Base-by-base conservation (phyloP, 1,140 invertebrate species). In the Drosophila neocordata region DNA sequence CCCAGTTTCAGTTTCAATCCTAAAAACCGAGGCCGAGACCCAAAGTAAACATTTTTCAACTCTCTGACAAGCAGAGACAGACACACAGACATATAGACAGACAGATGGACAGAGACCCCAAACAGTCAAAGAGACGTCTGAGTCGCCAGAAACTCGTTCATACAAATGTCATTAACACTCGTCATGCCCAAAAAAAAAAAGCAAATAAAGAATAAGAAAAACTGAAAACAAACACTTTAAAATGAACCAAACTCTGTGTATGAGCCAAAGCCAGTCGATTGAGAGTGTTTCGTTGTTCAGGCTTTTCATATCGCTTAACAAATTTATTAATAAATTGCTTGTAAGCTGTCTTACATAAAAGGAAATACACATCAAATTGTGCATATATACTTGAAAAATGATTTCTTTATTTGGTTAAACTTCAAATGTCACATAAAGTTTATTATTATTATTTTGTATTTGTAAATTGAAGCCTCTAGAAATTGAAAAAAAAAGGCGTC, bases 101-200 rank as follows among this genome's bases (percentile, higher is more conserved):
- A 66, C 66, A 38, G 24, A 24, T 4, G 77, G 77, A 24, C 24
- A 24, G 24, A 24, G 24, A 24, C 70, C 70, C 75, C 78, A 59
- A 48, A 15, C 77, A 79, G 70, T 57, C 41, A 55, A 24, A 68
- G 60, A 34, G 41, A 37, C 22, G 57, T 67, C 63, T 37, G n/a
- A 60, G 51, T 60, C 20, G 35, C 34, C 77, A 69, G 44, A 73
- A 71, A 84, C 80, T 79, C 62, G 65, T 75, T 79, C 75, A 70
- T 52, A 67, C 77, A 82, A 80, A 82, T 87, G 82, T 87, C 82
- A 87, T 88, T 87, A 87, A 87, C 83, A 87, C 83, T 82, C 67
- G 82, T 65, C 60, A 57, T 70, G 71, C 24, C 65, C 66, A 85
- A 80, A 76, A 74, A 24, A 38, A 15, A 57, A 64, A 63, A 24